Percentiles rank a stretch among this genome's conserved stretches.
Evolutionary conservation across 1,140 invertebrate genomes (phyloP).

Genomic region (Drosophila parabipectinata): DNA sequence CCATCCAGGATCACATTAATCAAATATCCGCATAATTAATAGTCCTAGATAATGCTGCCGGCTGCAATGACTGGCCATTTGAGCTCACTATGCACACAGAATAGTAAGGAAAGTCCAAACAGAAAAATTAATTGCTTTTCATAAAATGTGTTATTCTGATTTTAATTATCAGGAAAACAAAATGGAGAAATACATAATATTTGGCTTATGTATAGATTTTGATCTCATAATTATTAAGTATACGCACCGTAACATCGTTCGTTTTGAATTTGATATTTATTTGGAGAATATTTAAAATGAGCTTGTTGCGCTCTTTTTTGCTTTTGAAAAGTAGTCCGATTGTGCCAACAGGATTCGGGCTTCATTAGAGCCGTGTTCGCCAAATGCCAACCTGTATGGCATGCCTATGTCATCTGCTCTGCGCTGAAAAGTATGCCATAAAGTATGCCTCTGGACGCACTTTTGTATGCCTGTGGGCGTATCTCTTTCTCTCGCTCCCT

Average conservation of each 20-base stretch:
- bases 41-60: conserved; percentile 28
- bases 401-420: conserved; percentile 47
- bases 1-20: conserved; percentile 53
- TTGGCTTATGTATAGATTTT: too few relatives aligned
- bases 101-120: not conserved
- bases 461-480: conserved; percentile 16
- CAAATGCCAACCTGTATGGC: conserved; percentile 42
- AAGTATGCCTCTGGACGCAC: conserved; percentile 61
- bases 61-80: conserved; percentile 25
- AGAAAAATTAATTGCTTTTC: not conserved
- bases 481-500: not conserved
- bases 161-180: not conserved
- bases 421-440: conserved; percentile 64
- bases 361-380: conserved; percentile 63
- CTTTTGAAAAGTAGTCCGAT: conserved; percentile 34
- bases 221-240: not conserved
- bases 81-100: conserved; percentile 17
- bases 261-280: too few relatives aligned
- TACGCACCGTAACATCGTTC: not conserved
- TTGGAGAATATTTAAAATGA: not conserved
- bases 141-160: not conserved
- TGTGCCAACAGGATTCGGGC: conserved; percentile 49
- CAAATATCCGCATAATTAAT: conserved; percentile 72
- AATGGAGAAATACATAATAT: not conserved
- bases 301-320: conserved; percentile 51